Percentiles rank a stretch among this genome's conserved stretches.
Evolutionary conservation across 2,113 vertebrate genomes (phyloP).

Genomic region (Chloebia gouldiae): DNA sequence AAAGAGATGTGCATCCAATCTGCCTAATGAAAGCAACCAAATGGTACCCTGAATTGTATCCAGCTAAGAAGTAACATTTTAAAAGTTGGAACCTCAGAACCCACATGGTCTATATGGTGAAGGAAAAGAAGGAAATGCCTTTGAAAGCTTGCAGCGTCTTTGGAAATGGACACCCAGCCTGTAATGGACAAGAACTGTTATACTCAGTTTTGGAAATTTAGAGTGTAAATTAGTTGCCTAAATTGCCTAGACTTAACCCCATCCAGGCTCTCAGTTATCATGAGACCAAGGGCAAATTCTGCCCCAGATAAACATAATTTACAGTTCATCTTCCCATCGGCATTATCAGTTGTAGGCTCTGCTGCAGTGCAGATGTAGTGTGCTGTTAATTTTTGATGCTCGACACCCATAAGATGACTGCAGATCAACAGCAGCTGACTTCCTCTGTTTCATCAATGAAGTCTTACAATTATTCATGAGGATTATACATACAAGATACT

Average conservation of each 20-base stretch:
- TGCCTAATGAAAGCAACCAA: neutral
- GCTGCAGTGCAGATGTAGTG: neutral
- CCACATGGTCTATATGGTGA: fast-evolving
- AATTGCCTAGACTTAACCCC: neutral
- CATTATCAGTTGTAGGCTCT: neutral
- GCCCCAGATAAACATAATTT: neutral
- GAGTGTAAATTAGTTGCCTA: neutral
- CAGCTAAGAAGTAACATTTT: neutral
- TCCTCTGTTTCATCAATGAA: neutral
- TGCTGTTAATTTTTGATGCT: neutral
- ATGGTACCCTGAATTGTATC: neutral
- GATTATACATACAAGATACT: neutral
- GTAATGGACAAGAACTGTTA: neutral
- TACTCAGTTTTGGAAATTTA: neutral
- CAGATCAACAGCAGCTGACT: neutral
- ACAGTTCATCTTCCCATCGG: neutral
- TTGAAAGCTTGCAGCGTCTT: neutral
- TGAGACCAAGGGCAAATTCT: neutral
- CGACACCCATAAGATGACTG: fast-evolving
- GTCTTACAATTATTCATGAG: neutral
- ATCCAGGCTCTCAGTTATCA: neutral
- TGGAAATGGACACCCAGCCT: neutral
- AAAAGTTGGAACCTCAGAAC: neutral
- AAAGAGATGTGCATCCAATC: fast-evolving
- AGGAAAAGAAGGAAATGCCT: neutral